A percentile compares a stretch with the other conserved stretches of the same genome.
phyloP scores from a whole-genome alignment of 2,888 invertebrate species.

The Drosophila kokeensis region DNA sequence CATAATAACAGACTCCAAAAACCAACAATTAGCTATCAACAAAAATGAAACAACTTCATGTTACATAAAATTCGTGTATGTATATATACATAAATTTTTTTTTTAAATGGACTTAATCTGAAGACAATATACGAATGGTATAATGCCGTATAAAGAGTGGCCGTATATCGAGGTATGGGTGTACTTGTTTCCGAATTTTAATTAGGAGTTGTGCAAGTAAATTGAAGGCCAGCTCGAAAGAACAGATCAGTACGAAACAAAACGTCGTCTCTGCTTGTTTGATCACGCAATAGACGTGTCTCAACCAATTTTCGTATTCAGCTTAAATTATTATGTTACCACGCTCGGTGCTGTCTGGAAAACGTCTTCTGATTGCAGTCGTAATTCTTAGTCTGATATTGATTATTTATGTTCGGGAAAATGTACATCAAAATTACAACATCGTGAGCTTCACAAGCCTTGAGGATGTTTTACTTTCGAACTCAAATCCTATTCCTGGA shows the following conservation, averaged over 20 bases:
- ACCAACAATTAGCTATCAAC: too few species aligned
- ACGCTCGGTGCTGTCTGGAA: background rate
- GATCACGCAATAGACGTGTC: background rate
- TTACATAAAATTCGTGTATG: too few species aligned
- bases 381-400: background rate
- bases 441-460: background rate
- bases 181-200: too few species aligned
- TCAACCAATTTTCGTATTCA: background rate
- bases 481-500: slow-evolving; percentile 74
- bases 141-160: too few species aligned
- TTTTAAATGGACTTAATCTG: too few species aligned
- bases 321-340: background rate
- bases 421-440: background rate
- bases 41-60: too few species aligned
- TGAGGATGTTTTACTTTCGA: slow-evolving; percentile 38
- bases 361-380: background rate
- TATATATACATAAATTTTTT: too few species aligned
- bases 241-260: background rate
- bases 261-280: background rate
- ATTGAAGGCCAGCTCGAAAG: background rate
- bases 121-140: too few species aligned
- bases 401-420: too few species aligned
- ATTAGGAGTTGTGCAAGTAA: background rate
- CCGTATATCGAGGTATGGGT: too few species aligned
- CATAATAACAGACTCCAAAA: too few species aligned